Base-by-base conservation (phyloP, 2,888 invertebrate species). In the Cryptosula pallasiana region DNA sequence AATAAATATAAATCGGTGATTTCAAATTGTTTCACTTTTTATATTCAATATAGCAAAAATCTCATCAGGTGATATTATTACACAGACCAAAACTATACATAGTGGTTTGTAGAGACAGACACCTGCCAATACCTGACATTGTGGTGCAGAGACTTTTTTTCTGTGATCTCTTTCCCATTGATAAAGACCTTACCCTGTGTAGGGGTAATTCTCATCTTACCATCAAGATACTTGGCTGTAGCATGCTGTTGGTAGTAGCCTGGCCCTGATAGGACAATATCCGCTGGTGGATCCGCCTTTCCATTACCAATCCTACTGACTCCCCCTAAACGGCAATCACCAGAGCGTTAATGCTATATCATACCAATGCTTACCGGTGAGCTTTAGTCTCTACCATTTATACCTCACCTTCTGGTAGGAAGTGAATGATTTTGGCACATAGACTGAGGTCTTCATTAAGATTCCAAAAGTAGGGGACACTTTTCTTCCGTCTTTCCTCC, bases 371-470 rank as follows among this genome's bases (percentile, higher is more conserved):
- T n/a, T n/a, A n/a, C n/a, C n/a, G n/a, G n/a, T n/a, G n/a, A n/a
- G n/a, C n/a, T n/a, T n/a, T n/a, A n/a, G n/a, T n/a, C n/a, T n/a
- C n/a, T n/a, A n/a, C n/a, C n/a, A n/a, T n/a, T n/a, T n/a, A n/a
- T n/a, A n/a, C 16, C n/a, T n/a, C 25, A 54, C 71, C 70, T 32
- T 29, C 54, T 35, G 57, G 55, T 1, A 72, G 32, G 25, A 76
- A 29, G 72, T 77, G 75, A 16, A 69, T 58, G 23, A 77, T 69
- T 73, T 77, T 77, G n/a, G 78, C 78, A 54, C 70, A 72, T 63
- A 78, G 75, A 16, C 75, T 75, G 5, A 77, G 76, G 69, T 78
- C 78, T 71, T 78, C 78, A 69, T 78, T 78, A n/a, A 78, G 74
- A 70, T 78, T 78, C 34, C 71, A 74, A 1, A 78, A 72, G 55